Base-by-base conservation (phyloP, 2,797 vertebrate genomes). In the Neosalanx taihuensis region DNA sequence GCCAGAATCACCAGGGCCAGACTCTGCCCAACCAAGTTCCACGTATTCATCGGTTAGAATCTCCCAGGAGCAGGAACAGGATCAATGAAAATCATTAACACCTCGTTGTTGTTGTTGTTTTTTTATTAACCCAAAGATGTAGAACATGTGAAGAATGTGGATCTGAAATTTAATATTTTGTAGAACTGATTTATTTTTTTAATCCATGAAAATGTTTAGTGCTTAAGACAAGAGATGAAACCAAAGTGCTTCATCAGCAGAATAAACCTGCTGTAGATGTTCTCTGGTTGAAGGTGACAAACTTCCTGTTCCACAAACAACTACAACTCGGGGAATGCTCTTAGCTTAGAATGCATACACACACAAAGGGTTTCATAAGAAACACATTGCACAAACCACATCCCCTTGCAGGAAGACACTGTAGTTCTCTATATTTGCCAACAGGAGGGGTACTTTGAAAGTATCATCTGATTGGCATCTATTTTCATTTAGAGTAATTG, bases 401-500 rank as follows among this genome's bases (percentile, higher is more conserved):
- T 26, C 6, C 15, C 58, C 10, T 10, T 29, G 13, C 23, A 10
- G 58, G 29, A 60, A 60, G 26, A 60, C 58, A 12, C 12, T 60
- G 58, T 29, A 26, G 58, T 23, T 59, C 58, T 23, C 5, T 13
- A 29, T 5, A 3, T 10, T 26, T 2, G 6, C 26, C 5, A 59
- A 9, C 58, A 59, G 58, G 58, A 23, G 13, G 23, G 10, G 5
- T 59, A 29, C 23, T 59, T 59, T 29, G 41, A 46, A 46, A 46
- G 12, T 46, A 46, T 46, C 0, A 46, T 46, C 51, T 56, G 18
- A 56, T 56, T 71, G 65, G 67, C 70, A 23, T 61, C 62, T n/a
- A 31, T 30, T 73, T 66, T 73, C n/a, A 78, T 69, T n/a, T 3
- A 53, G 26, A n/a, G 5, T 67, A 69, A 81, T 71, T 51, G 41